Percentiles rank a stretch among this genome's conserved stretches.
These are phyloP conservation scores for Brachionichthys hirsutus DNA, from an alignment of 2,113 vertebrate genomes.

Conservation along the genomic window DNA sequence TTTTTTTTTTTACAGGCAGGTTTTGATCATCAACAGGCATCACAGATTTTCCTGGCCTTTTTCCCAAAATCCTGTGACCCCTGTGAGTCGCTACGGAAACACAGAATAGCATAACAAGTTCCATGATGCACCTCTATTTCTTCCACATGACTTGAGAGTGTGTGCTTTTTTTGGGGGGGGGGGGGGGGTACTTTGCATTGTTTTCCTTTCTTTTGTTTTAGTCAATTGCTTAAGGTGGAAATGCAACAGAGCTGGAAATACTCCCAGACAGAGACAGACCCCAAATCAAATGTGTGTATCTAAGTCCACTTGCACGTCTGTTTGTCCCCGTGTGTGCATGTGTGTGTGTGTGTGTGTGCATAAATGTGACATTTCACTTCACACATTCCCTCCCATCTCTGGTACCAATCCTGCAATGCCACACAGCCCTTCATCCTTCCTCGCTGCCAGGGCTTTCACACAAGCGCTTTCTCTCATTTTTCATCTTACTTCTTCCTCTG, in stretches of 20 bases:
- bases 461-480: slow-evolving; percentile 29
- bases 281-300: slow-evolving; percentile 45
- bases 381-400: slow-evolving; percentile 49
- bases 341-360: slow-evolving; percentile 19
- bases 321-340: slow-evolving; percentile 60
- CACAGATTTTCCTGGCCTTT: slow-evolving; percentile 52
- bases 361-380: slow-evolving; percentile 27
- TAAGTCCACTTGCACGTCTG: slow-evolving; percentile 28
- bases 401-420: slow-evolving; percentile 42
- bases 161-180: too few species aligned
- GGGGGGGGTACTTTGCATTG: background rate
- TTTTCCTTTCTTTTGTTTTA: slow-evolving; percentile 44
- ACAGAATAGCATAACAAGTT: slow-evolving; percentile 59
- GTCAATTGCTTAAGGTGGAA: slow-evolving; percentile 36
- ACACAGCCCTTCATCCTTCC: slow-evolving; percentile 24
- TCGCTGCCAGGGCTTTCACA: slow-evolving; percentile 8
- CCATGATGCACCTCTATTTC: slow-evolving; percentile 66
- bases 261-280: slow-evolving; percentile 38
- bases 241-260: slow-evolving; percentile 49
- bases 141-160: slow-evolving; percentile 62
- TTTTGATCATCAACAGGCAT: slow-evolving; percentile 64
- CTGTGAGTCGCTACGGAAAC: slow-evolving; percentile 61
- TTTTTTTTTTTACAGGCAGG: slow-evolving; percentile 39
- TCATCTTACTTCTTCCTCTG: slow-evolving; percentile 23
- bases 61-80: slow-evolving; percentile 57